Base-by-base conservation (phyloP, 2,888 invertebrate genomes). In the Cerceris ruficornis region DNA sequence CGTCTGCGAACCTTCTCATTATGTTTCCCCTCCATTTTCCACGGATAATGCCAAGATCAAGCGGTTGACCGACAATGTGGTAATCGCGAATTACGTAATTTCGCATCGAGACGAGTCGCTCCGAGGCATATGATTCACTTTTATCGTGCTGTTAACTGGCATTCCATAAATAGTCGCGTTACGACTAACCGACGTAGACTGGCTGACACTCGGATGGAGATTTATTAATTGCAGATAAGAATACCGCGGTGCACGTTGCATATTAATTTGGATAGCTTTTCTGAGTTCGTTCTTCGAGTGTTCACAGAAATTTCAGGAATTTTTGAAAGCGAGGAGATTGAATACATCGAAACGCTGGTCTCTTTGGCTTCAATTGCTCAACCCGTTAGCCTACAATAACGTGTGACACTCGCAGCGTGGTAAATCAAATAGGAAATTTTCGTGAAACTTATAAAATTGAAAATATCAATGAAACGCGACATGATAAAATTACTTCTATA, bases 21-120 rank as follows among this genome's bases (percentile, higher is more conserved):
- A 14, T 13, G 43, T 52, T 49, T 60, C 55, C 17, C 55, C n/a
- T 11, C 43, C n/a, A n/a, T 28, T 28, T 60, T 55, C n/a, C 41
- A 43, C 54, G 39, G 42, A 49, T 42, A 41, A 52, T 50, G 42
- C 65, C 52, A 69, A 28, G 43, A 72, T 68, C 55, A 59, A 13
- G 42, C 69, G 69, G 17, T 39, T 55, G 55, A 67, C 59, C 55
- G 50, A 41, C 55, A 62, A 54, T 61, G 55, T 66, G 58, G 46
- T 65, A 67, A 73, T 74, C 64, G 28, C 39, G 28, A 68, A 59
- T 78, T 78, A 66, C 68, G 62, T 69, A 71, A 78, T 68, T 68
- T 59, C n/a, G 28, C 46, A 28, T 28, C 43, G 11, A 46, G n/a
- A 2, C 28, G 4, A 28, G 28, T 28, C 41, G 59, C 52, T 66